Evolutionary conservation across 2,888 invertebrate species (phyloP).

Genomic region (Eilema depressum): DNA sequence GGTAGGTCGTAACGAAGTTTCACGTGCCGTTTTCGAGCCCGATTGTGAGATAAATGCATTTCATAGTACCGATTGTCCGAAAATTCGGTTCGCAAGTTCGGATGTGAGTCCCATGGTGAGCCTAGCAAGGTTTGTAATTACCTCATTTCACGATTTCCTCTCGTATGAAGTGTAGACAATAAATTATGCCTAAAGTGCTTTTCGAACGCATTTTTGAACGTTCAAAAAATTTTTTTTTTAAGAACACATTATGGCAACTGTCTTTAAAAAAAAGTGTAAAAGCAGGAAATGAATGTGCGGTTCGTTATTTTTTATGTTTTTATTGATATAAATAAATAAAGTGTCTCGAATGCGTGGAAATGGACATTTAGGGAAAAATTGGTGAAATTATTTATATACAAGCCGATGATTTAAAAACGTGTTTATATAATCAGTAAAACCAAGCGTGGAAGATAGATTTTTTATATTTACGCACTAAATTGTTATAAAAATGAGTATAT

Average conservation of each 20-base stretch:
- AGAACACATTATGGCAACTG: constrained; percentile 65
- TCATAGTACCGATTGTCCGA: neutral
- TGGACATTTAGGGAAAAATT: constrained; percentile 64
- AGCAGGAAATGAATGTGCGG: constrained; percentile 68
- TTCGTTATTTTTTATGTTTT: constrained; percentile 84
- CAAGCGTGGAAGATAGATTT: constrained; percentile 49
- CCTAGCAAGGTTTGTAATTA: constrained; percentile 27
- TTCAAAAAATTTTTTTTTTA: constrained; percentile 38
- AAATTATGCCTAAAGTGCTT: constrained; percentile 53
- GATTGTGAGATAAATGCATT: neutral
- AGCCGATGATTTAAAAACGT: constrained; percentile 60
- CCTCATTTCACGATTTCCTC: constrained; percentile 30
- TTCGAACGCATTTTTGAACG: constrained; percentile 25
- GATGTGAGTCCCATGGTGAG: neutral
- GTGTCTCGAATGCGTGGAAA: constrained; percentile 64
- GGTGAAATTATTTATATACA: constrained; percentile 63
- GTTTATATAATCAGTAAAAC: constrained; percentile 58
- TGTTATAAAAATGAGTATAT: constrained; percentile 54
- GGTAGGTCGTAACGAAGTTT: neutral
- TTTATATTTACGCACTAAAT: constrained; percentile 52
- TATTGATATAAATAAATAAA: constrained; percentile 71
- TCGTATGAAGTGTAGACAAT: constrained; percentile 52
- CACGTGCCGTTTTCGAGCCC: neutral
- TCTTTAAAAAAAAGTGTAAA: constrained; percentile 64
- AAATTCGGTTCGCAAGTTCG: neutral